Conservation (phyloP, 2,888 invertebrate genomes). For the Marasmarcha lunaedactyla region DNA sequence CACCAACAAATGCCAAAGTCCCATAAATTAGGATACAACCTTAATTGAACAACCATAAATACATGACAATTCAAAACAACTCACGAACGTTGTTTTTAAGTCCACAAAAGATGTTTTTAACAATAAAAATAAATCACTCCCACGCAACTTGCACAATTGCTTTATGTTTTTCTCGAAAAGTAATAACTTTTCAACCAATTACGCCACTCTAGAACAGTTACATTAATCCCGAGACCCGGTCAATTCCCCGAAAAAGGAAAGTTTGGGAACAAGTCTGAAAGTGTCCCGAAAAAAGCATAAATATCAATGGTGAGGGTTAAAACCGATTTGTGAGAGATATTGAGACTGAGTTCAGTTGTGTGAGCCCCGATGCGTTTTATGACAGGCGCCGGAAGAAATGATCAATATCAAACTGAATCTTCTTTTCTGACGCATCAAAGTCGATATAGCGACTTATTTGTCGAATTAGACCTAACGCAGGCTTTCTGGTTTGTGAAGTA, state of each 20-base stretch:
- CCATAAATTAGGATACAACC: too few relatives aligned
- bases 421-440: slow-evolving; percentile 1
- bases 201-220: slow-evolving; percentile 46
- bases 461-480: too few relatives aligned
- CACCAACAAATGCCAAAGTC: too few relatives aligned
- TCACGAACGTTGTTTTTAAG: slow-evolving; percentile 20
- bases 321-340: slow-evolving; percentile 1
- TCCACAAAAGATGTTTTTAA: slow-evolving; percentile 34
- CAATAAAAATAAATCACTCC: slow-evolving; percentile 48
- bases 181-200: slow-evolving; percentile 57
- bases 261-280: slow-evolving; percentile 41
- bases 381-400: slow-evolving; percentile 36
- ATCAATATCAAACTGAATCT: slow-evolving; percentile 31
- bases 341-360: neutral
- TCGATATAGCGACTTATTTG: too few relatives aligned
- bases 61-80: too few relatives aligned
- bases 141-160: slow-evolving; percentile 40
- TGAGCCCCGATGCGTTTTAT: slow-evolving; percentile 39
- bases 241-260: slow-evolving; percentile 43
- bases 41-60: too few relatives aligned
- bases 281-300: slow-evolving; percentile 51
- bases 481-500: too few relatives aligned
- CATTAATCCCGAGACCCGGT: slow-evolving; percentile 47
- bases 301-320: slow-evolving; percentile 43
- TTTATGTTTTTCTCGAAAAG: slow-evolving; percentile 50